Base-by-base conservation (phyloP, 2,797 vertebrate species). In the Lemur catta region DNA sequence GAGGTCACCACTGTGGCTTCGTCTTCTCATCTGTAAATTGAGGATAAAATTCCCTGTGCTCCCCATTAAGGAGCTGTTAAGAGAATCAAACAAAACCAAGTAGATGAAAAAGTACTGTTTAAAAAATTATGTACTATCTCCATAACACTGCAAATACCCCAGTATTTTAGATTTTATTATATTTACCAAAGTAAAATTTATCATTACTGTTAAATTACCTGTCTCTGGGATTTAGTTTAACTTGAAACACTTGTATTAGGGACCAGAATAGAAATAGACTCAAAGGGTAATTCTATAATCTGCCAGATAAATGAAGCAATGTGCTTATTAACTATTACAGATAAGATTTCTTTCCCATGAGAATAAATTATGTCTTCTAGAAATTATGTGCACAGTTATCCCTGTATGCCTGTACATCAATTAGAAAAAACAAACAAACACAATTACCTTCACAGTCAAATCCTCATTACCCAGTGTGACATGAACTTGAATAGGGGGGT, bases 371-470 rank as follows among this genome's bases (percentile, higher is more conserved):
- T 6, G 1, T 92, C 80, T 76, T 94, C 67, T 65, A 72, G 55
- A 95, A 94, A 91, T 80, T 78, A 91, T 26, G 74, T 26, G 24
- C 22, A 79, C 55, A 22, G 26, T 69, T 67, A 79, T 74, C 69
- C 38, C 74, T 59, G n/a, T 22, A 57, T 87, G 57, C 74, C 76
- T 93, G 17, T 28, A 78, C 11, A 84, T 28, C 33, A 71, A 57
- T 59, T n/a, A 22, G 71, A 55, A 46, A 35, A 38, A 10, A 48
- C 22, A 57, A 50, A 57, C 14, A 67, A 33, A 76, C 9, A 67
- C 67, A 85, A 35, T 97, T 98, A 99, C 99, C 99, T 99, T 99
- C 61, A 99, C 99, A 1, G 99, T 99, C 97, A 99, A 98, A 97
- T 99, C 99, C 92, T 99, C 99, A 7, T 98, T 98, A 74, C 99